Evolutionary conservation across 1,140 invertebrate genomes (phyloP).

Genomic region (Eriosoma lanigerum): DNA sequence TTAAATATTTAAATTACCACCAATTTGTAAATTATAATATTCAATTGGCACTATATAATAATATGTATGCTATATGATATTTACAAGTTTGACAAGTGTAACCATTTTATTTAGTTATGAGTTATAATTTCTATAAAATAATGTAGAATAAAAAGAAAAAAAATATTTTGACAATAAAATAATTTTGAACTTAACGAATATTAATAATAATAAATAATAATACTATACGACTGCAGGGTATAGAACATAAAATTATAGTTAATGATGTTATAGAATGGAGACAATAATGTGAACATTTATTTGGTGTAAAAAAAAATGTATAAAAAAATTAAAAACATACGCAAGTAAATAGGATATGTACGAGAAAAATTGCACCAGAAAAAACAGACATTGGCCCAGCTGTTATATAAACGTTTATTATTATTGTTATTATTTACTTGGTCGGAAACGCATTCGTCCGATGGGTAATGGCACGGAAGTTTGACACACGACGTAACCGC

Average conservation of each 20-base stretch:
- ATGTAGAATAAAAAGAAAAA: not conserved
- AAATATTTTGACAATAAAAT: not conserved
- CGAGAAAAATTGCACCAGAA: not conserved
- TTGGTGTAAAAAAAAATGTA: not conserved
- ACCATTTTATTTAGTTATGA: not conserved
- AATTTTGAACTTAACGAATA: not conserved
- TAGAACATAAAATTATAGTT: not conserved
- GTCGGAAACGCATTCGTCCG: too few relatives aligned
- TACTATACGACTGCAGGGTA: not conserved
- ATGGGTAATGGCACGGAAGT: too few relatives aligned
- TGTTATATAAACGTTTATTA: too few relatives aligned
- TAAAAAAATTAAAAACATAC: not conserved
- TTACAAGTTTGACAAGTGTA: not conserved
- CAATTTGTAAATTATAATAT: too few relatives aligned
- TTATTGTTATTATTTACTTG: not conserved
- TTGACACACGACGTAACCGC: too few relatives aligned
- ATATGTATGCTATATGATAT: conserved; percentile 6
- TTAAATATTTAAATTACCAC: too few relatives aligned
- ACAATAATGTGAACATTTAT: too few relatives aligned
- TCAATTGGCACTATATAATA: not conserved
- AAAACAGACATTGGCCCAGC: too few relatives aligned
- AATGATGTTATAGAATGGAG: too few relatives aligned
- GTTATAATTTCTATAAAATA: not conserved
- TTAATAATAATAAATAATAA: conserved; percentile 5
- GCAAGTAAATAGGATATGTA: not conserved